These are phyloP conservation scores for Clepsis dumicolana DNA, from an alignment of 2,888 invertebrate genomes.

Conservation along the genomic window DNA sequence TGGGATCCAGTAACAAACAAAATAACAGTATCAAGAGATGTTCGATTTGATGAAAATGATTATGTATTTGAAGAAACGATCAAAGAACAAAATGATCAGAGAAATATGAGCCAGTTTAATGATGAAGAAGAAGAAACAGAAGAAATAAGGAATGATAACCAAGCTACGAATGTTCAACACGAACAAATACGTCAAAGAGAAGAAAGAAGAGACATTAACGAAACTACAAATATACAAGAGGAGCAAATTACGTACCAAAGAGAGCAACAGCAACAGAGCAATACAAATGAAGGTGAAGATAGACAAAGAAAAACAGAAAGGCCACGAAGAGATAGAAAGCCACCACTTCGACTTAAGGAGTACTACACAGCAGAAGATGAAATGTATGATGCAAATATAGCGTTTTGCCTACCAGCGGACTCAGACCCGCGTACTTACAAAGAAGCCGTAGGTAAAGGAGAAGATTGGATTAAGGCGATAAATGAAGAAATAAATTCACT, in stretches of 20 bases:
- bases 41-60: neutral
- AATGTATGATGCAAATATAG: slow-evolving; percentile 4
- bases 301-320: neutral
- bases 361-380: neutral
- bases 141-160: neutral
- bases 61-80: neutral
- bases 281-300: neutral
- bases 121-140: neutral
- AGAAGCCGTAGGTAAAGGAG: neutral
- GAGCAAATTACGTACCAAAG: neutral
- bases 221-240: neutral
- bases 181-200: too few relatives aligned
- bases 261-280: neutral
- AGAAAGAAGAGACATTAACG: too few relatives aligned
- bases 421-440: neutral
- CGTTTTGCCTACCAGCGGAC: neutral
- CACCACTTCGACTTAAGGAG: neutral
- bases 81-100: neutral
- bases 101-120: neutral
- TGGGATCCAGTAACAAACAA: neutral
- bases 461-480: neutral
- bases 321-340: neutral
- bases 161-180: neutral
- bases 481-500: neutral
- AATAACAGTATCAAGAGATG: neutral